Base-by-base conservation (phyloP, 2,797 vertebrate species). In the Ctenosaura bakeri region DNA sequence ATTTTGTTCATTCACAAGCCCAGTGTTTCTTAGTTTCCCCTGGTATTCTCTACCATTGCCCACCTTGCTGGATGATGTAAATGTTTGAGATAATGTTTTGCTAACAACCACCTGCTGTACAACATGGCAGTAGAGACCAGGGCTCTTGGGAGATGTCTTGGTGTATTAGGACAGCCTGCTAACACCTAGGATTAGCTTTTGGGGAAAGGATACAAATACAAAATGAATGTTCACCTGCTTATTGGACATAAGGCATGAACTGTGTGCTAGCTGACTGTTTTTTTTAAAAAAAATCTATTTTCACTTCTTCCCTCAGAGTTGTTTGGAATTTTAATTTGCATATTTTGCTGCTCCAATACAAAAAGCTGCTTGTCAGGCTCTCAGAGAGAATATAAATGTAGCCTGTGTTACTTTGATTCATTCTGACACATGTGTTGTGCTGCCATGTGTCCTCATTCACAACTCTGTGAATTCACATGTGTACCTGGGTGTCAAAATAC, bases 111-210 rank as follows among this genome's bases (percentile, higher is more conserved):
- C 62, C 54, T 87, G 59, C 46, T 77, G 26, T 78, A 69, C 24
- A 69, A 6, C 35, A 66, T 16, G 59, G 24, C 69, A 38, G 29
- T 54, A n/a, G 69, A 77, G 79, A 62, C 59, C n/a, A 38, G 13
- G 38, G 6, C 59, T 83, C 73, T 32, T 35, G 18, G 22, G 56
- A 87, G 59, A 38, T 64, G 59, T 22, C 46, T 66, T 85, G 62
- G n/a, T 66, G 83, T 12, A 90, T 90, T 87, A 54, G 83, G 59
- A n/a, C 59, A 83, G 20, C 35, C 54, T 62, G 29, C 8, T 24
- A 76, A 46, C 54, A 46, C 80, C 29, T 76, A 56, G 35, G 38
- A 52, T 77, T 66, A 86, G 14, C 42, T 86, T 56, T 46, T 87
- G 77, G 77, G 16, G 79, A 22, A 42, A 46, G 4, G n/a, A 86